phyloP scores from a whole-genome alignment of 2,113 vertebrate species.

The Stigmatopora nigra region DNA sequence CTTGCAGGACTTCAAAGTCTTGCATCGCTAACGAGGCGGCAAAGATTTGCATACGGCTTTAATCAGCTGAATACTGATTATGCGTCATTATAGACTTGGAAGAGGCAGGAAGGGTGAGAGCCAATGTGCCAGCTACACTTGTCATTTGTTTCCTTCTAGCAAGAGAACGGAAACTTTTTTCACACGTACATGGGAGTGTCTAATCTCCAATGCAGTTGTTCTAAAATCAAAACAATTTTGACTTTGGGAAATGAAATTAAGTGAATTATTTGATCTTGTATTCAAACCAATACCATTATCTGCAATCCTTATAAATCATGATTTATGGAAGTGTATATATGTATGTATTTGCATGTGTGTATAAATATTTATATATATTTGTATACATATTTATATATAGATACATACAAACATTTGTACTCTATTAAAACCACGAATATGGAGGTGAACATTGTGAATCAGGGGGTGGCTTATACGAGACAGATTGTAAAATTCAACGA shows the following conservation, averaged over 20 bases:
- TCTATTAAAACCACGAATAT: no score
- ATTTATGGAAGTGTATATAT: no score
- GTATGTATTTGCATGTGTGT: no score
- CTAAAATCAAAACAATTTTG: neutral
- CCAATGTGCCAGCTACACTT: constrained; percentile 94
- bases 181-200: neutral
- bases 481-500: no score
- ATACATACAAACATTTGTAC: no score
- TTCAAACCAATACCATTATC: neutral
- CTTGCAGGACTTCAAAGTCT: constrained; percentile 99
- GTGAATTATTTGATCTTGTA: neutral
- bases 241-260: neutral
- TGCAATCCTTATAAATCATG: no score
- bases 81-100: constrained; percentile 85
- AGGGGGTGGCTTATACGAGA: no score
- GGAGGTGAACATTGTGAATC: no score
- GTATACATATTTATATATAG: no score
- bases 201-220: neutral
- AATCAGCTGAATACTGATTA: constrained; percentile 99
- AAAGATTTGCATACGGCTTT: constrained; percentile 98
- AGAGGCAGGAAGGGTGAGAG: constrained; percentile 49
- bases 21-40: constrained; percentile 92
- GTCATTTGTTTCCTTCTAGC: constrained; percentile 97
- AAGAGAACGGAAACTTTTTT: constrained; percentile 77
- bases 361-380: no score